Evolutionary conservation across 2,797 vertebrate species (phyloP), one percentile per base, ranked within the genome.

Genomic region (Sarcoramphus papa): DNA sequence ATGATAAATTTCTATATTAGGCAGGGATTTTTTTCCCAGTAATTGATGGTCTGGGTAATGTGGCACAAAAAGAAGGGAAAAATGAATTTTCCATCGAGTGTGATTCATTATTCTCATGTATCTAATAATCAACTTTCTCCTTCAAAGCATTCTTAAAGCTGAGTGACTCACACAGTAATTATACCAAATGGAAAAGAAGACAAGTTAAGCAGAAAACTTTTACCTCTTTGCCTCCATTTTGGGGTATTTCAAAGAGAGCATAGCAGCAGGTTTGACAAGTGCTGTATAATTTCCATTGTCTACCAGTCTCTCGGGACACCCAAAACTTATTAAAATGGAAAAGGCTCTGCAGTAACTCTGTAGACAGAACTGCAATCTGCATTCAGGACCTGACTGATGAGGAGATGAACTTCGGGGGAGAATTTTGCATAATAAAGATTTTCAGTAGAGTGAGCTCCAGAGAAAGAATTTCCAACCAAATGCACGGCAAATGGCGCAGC

Each of bases 141-240:
- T 97, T 91, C 88, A 95, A 94, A 95, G 51, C 79, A 93, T 70
- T 85, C 79, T 91, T 91, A 76, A 91, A 22, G 22, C 37, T 78
- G 30, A 86, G 77, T 96, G 91, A 97, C 65, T 93, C 89, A 93
- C 47, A 47, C 17, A 70, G 12, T 31, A 68, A 85, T 37, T 87
- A 22, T 41, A 90, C 37, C 76, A 95, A 94, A 95, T 48, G 72
- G 62, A 70, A 81, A 86, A 70, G 67, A 51, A 75, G 85, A 84
- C 31, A 80, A 68, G 31, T 33, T 63, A 77, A 76, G 69, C 13
- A 69, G 51, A 95, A 97, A 93, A 82, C 41, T 86, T 92, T 19
- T 56, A 80, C 22, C 19, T 70, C 80, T 89, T 84, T 90, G 64
- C 35, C 85, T 94, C 67, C 63, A 77, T 78, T 73, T 41, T 48